phyloP scores from a whole-genome alignment of 2,797 vertebrate species.

The Spatula versicolor region DNA sequence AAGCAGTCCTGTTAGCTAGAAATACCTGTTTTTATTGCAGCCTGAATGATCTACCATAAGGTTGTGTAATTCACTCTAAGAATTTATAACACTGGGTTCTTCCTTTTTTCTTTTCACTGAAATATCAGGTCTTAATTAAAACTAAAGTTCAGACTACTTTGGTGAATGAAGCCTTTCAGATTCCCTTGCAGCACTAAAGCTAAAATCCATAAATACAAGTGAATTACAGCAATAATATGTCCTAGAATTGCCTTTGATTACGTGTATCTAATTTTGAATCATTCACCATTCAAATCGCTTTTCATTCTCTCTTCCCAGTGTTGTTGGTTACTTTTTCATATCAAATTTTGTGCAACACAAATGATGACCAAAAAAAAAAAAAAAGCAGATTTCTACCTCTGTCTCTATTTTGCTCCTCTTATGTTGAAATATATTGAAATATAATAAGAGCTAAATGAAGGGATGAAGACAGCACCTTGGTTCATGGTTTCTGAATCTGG shows the following conservation, averaged over 20 bases:
- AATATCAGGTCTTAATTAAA: slow-evolving; percentile 74
- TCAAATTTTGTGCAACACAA: not conserved
- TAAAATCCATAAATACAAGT: slow-evolving; percentile 20
- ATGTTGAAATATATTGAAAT: not conserved
- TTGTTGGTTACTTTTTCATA: not conserved
- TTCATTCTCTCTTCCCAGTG: not conserved
- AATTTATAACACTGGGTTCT: slow-evolving; percentile 38
- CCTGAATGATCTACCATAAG: slow-evolving; percentile 8
- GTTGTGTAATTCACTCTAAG: slow-evolving; percentile 32
- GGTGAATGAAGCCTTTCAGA: slow-evolving; percentile 33
- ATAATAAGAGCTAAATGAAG: not conserved
- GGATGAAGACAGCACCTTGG: not conserved
- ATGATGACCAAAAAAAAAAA: not conserved
- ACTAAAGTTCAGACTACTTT: slow-evolving; percentile 65
- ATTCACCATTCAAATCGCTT: not conserved
- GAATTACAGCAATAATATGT: slow-evolving; percentile 38
- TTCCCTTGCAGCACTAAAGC: not conserved
- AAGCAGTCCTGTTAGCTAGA: not conserved
- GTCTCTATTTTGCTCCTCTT: accelerated
- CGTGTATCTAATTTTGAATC: not conserved
- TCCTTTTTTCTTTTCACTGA: slow-evolving; percentile 25
- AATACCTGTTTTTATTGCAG: slow-evolving; percentile 40
- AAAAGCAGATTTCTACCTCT: not conserved
- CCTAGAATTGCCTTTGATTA: slow-evolving; percentile 30
- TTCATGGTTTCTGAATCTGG: slow-evolving; percentile 73